phyloP scores from a whole-genome alignment of 2,888 invertebrate genomes.

The Sinhomidia bicolor region DNA sequence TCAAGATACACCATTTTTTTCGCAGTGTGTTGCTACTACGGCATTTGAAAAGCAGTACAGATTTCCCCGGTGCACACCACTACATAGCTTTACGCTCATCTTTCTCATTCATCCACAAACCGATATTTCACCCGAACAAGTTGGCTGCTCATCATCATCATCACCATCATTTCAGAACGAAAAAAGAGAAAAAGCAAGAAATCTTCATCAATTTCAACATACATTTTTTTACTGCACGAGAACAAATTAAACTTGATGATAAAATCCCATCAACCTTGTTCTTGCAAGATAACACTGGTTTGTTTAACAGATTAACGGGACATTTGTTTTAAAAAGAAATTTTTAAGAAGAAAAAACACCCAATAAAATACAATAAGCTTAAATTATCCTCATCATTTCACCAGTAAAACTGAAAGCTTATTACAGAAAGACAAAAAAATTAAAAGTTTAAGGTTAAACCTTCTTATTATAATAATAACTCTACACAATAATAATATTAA shows the following conservation, averaged over 20 bases:
- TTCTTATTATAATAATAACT: no score
- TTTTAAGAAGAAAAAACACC: neutral
- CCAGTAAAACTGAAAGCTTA: slow-evolving; percentile 32
- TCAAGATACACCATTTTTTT: no score
- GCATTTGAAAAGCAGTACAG: neutral
- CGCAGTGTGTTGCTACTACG: neutral
- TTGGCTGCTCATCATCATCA: neutral
- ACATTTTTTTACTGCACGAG: neutral
- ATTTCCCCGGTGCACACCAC: neutral
- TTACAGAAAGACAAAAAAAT: slow-evolving; percentile 8
- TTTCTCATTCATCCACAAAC: neutral
- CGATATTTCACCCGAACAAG: neutral
- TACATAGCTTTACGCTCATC: no score
- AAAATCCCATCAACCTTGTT: slow-evolving; percentile 53
- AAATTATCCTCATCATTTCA: neutral
- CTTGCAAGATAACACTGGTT: slow-evolving; percentile 52
- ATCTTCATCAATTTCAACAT: neutral
- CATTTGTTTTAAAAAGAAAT: slow-evolving; percentile 35
- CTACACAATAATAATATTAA: neutral
- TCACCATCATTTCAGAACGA: neutral
- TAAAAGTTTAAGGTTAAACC: no score
- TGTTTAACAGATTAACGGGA: slow-evolving; percentile 47
- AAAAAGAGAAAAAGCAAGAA: no score
- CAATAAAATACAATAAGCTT: neutral
- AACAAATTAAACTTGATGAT: slow-evolving; percentile 62